Evolutionary conservation across 2,113 vertebrate genomes (phyloP), one percentile per base, ranked within the genome.

Genomic region (Indicator indicator): DNA sequence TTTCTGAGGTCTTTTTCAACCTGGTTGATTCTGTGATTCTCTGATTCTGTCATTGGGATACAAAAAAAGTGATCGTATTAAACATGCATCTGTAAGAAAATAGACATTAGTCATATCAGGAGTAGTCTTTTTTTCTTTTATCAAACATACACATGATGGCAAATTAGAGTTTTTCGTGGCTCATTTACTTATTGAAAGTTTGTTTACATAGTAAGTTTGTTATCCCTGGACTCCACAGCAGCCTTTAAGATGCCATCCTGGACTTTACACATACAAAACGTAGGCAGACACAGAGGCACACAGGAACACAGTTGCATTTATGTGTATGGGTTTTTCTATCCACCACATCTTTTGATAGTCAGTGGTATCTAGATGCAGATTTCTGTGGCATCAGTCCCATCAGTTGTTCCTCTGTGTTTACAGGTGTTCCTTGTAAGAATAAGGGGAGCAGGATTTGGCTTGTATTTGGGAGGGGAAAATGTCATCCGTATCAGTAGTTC

Each of bases 131-230:
- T 70, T 91, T 78, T 52, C 24, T 52, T 52, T 23, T 52, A 50
- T 23, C 89, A 92, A 79, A 83, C 13, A 68, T 75, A 69, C 2
- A 3, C 83, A 84, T 59, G 2, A 5, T 36, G 21, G 71, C 23
- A 92, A 56, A 92, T 91, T 36, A 58, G 54, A 76, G 26, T 26
- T 96, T 89, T 84, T 65, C 6, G 11, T 62, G 12, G 46, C 54
- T 86, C 26, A 33, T 95, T 94, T 88, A 60, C 68, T 89, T 86
- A 86, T 23, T 80, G 48, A 70, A 94, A 87, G 4, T 93, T 89
- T 83, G n/a, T 94, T 90, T 87, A 54, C 52, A 28, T 65, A n/a
- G 20, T 54, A 32, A 72, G 19, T 89, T 94, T 92, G 68, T 42
- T 90, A 58, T 91, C 88, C 60, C 36, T 79, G 18, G 42, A 42